phyloP scores from a whole-genome alignment of 2,797 vertebrate species.

The Rachycentron canadum region DNA sequence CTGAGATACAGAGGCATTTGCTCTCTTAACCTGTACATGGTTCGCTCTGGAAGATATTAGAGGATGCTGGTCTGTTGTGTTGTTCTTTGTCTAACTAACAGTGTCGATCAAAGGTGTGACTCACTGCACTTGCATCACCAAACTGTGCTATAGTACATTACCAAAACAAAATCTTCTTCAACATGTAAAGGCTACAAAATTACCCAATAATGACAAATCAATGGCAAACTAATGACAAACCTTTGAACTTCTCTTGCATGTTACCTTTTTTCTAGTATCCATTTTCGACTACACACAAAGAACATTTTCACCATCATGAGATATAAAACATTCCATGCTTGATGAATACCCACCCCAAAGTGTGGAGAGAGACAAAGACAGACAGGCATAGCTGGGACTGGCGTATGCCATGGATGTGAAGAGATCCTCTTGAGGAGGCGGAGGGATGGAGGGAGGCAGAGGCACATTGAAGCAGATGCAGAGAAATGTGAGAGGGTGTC shows the following conservation, averaged over 20 bases:
- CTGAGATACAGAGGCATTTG: conserved; percentile 58
- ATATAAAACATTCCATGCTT: conserved; percentile 57
- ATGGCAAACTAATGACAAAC: conserved; percentile 45
- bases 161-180: conserved; percentile 42
- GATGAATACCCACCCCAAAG: conserved; percentile 64
- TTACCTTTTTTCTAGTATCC: not conserved
- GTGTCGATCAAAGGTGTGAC: conserved; percentile 63
- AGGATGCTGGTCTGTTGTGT: conserved; percentile 44
- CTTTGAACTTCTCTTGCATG: not conserved
- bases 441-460: conserved; percentile 81
- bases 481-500: conserved; percentile 86
- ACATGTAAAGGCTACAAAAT: conserved; percentile 15
- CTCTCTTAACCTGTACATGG: conserved; percentile 65
- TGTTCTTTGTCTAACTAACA: conserved; percentile 55
- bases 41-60: conserved; percentile 49
- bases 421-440: conserved; percentile 81
- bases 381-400: conserved; percentile 73
- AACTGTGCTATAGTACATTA: conserved; percentile 43
- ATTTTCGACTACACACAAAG: conserved; percentile 8
- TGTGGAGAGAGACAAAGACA: conserved; percentile 70
- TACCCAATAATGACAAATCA: too few species aligned
- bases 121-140: conserved; percentile 45
- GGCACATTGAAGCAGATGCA: conserved; percentile 84
- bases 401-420: conserved; percentile 79
- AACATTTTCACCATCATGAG: conserved; percentile 49